Evolutionary conservation across 2,797 vertebrate species (phyloP).

Genomic region (Aythya fuligula): DNA sequence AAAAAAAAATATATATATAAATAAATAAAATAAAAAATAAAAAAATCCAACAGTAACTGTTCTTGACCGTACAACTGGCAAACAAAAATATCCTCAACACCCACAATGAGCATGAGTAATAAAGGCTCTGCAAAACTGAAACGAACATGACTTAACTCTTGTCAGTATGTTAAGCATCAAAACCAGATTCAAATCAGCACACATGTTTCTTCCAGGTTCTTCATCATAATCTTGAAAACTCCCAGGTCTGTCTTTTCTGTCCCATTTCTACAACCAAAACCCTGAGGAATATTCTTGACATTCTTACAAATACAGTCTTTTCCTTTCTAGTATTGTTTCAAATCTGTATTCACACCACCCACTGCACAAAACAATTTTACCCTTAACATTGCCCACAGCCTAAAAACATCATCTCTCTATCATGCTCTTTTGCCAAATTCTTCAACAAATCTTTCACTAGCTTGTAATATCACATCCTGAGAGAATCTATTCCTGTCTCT

Average conservation of each 20-base stretch:
- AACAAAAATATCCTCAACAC: not conserved
- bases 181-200: not conserved
- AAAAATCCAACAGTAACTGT: not conserved
- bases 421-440: not conserved
- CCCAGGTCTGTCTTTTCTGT: not conserved
- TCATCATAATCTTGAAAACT: not conserved
- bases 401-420: not conserved
- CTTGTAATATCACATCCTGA: not conserved
- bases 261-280: not conserved
- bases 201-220: not conserved
- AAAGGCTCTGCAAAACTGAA: not conserved
- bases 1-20: no score
- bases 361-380: not conserved
- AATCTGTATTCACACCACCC: not conserved
- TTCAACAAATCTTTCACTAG: not conserved
- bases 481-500: not conserved
- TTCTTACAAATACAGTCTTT: not conserved
- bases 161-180: not conserved
- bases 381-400: not conserved
- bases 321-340: not conserved
- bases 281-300: not conserved
- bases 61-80: not conserved
- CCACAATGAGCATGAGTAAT: not conserved
- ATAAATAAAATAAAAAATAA: no score
- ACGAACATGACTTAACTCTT: not conserved